Conservation (phyloP, 2,113 vertebrate genomes). For the Vulpes vulpes region DNA sequence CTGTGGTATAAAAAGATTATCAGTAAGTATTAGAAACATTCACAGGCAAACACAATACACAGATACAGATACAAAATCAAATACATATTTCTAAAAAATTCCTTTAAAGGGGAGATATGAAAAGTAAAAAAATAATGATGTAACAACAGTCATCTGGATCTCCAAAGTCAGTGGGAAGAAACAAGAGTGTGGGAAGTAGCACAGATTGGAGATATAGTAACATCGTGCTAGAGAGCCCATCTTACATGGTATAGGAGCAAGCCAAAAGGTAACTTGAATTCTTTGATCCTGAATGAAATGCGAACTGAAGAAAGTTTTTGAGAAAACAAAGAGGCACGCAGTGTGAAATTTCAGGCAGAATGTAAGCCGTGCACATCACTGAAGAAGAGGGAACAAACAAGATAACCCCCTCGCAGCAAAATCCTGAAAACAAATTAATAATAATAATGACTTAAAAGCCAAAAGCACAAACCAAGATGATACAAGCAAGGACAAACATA, state of each 20-base stretch:
- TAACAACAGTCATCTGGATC: not conserved
- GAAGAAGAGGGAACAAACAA: not conserved
- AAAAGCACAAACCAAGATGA: not conserved
- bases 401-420: not conserved
- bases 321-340: not conserved
- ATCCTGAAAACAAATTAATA: not conserved
- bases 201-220: not conserved
- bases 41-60: not conserved
- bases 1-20: not conserved
- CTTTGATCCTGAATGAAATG: not conserved
- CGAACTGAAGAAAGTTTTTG: not conserved
- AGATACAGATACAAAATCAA: not conserved
- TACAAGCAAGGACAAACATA: not conserved
- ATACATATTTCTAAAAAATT: not conserved
- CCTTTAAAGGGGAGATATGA: not conserved
- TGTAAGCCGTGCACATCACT: not conserved
- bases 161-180: not conserved
- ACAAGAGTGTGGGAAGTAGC: not conserved
- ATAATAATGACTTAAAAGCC: not conserved
- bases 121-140: not conserved
- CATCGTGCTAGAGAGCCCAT: not conserved
- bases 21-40: not conserved
- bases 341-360: conserved; percentile 11
- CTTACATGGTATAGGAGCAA: not conserved
- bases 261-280: not conserved